phyloP scores from a whole-genome alignment of 53 echinoderm and acorn worm genomes.

The Arbacia lixula region DNA sequence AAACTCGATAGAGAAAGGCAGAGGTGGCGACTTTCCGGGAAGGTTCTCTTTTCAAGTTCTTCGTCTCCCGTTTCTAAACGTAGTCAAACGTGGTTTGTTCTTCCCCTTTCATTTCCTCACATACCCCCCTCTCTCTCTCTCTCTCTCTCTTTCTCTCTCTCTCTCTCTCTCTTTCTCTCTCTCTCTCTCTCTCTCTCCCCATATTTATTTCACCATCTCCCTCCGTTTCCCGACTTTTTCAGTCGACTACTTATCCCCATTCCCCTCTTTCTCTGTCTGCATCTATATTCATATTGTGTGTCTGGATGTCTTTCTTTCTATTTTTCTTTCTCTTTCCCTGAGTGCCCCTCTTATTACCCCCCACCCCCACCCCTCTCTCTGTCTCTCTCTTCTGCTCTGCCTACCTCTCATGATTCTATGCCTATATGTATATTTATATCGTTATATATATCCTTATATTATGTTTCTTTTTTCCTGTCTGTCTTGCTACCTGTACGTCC shows the following conservation, averaged over 20 bases:
- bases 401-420: too few relatives aligned
- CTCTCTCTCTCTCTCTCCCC: not conserved
- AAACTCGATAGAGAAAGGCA: constrained; percentile 29
- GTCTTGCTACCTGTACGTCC: too few relatives aligned
- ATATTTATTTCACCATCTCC: not conserved
- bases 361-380: not conserved
- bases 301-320: not conserved
- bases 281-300: too few relatives aligned
- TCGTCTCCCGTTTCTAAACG: not conserved
- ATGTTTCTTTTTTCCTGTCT: too few relatives aligned
- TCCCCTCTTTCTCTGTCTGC: too few relatives aligned
- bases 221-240: too few relatives aligned
- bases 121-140: not conserved
- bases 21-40: constrained; percentile 15
- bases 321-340: not conserved
- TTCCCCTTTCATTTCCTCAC: not conserved
- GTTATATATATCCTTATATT: too few relatives aligned
- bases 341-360: not conserved
- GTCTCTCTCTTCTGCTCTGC: not conserved
- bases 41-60: not conserved
- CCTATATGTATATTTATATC: too few relatives aligned
- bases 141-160: not conserved
- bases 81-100: not conserved
- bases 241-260: too few relatives aligned
- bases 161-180: not conserved